Evolutionary conservation across 1,140 invertebrate genomes (phyloP).

Genomic region (Sycophaga agraensis): DNA sequence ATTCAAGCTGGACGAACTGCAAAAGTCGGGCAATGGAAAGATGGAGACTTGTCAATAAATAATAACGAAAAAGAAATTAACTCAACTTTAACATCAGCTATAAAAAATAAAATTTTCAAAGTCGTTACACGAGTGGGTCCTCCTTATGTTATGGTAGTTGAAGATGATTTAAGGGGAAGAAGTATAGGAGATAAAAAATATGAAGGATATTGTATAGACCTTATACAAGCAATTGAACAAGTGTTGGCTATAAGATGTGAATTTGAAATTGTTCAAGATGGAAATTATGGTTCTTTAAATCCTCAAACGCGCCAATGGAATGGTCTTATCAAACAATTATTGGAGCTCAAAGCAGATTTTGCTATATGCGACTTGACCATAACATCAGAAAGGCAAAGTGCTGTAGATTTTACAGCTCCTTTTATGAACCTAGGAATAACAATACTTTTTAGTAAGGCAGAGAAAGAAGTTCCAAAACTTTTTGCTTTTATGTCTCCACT

Average conservation of each 20-base stretch:
- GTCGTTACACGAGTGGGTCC: constrained; percentile 61
- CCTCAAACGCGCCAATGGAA: constrained; percentile 77
- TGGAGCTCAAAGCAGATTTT: constrained; percentile 84
- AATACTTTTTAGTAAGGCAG: constrained; percentile 75
- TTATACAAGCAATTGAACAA: constrained; percentile 74
- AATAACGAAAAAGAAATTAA: constrained; percentile 48
- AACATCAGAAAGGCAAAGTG: constrained; percentile 79
- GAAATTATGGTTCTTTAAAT: constrained; percentile 73
- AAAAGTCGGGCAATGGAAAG: constrained; percentile 66
- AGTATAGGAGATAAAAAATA: constrained; percentile 64
- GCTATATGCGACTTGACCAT: constrained; percentile 92
- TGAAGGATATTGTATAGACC: constrained; percentile 79
- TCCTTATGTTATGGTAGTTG: constrained; percentile 70
- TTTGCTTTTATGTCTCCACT: constrained; percentile 88
- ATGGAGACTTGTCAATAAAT: constrained; percentile 52
- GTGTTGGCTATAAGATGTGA: constrained; percentile 76
- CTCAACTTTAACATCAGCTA: constrained; percentile 47
- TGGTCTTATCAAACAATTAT: constrained; percentile 79
- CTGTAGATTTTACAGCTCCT: constrained; percentile 87
- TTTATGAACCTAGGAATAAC: constrained; percentile 88
- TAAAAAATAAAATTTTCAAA: constrained; percentile 53
- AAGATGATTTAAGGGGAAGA: constrained; percentile 52
- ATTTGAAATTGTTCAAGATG: constrained; percentile 70
- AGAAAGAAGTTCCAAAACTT: constrained; percentile 70
- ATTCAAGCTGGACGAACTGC: constrained; percentile 55